phyloP scores from a whole-genome alignment of 2,888 invertebrate species.

The Vanessa cardui region DNA sequence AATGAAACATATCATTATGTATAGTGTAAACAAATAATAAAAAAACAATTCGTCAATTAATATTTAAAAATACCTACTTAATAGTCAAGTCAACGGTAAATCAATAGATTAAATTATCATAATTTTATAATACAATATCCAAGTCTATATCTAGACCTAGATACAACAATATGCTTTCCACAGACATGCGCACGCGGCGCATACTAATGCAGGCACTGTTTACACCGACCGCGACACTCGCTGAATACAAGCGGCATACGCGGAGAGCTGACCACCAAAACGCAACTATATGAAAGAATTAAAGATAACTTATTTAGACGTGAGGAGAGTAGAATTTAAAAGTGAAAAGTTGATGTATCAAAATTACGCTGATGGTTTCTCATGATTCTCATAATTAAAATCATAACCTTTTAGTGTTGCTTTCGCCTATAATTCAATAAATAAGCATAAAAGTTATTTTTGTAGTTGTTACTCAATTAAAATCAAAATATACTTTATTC shows the following conservation, averaged over 20 bases:
- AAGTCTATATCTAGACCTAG: slow-evolving; percentile 11
- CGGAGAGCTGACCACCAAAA: background rate
- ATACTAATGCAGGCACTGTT: slow-evolving; percentile 38
- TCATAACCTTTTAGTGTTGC: too few relatives aligned
- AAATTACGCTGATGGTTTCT: too few relatives aligned
- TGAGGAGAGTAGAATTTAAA: too few relatives aligned
- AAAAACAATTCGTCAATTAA: background rate
- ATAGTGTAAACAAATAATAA: background rate
- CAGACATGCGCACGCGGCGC: slow-evolving; percentile 15
- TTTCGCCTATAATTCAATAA: too few relatives aligned
- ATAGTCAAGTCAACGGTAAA: slow-evolving; percentile 9
- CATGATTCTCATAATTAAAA: too few relatives aligned
- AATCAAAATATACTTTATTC: too few relatives aligned
- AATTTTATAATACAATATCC: slow-evolving; percentile 11
- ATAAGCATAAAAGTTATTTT: too few relatives aligned
- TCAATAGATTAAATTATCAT: slow-evolving; percentile 3
- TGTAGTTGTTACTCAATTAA: too few relatives aligned
- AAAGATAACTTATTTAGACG: too few relatives aligned
- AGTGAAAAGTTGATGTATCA: too few relatives aligned
- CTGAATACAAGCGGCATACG: slow-evolving; percentile 12
- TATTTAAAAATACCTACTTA: background rate
- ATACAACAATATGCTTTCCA: slow-evolving; percentile 27
- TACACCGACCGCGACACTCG: slow-evolving; percentile 22
- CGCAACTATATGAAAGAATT: too few relatives aligned
- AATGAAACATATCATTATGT: too few relatives aligned